Base-by-base conservation (phyloP, 2,888 invertebrate species). In the Eupithecia pulchellata region DNA sequence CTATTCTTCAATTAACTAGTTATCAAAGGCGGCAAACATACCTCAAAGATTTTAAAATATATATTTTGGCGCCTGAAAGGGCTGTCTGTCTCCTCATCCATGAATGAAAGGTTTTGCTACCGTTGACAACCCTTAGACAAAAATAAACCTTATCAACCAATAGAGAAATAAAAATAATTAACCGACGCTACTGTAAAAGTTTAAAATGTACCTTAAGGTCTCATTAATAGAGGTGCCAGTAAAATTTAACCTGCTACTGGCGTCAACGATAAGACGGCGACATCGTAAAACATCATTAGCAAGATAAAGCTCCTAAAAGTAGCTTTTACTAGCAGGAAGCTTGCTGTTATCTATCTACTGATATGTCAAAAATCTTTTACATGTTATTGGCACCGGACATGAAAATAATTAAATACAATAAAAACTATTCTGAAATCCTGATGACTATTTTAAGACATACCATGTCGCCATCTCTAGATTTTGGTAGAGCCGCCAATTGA, bases 241-340 rank as follows among this genome's bases (percentile, higher is more conserved):
- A 71, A 64, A 62, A 17, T 30, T 20, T 0, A 27, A 34, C 47
- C 14, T 84, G 92, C 92, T 92, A 92, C 93, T 82, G 93, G 89
- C 88, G 91, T 88, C 91, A 89, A 89, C 89, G 92, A 93, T 93
- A 92, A 92, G 85, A 81, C 82, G 85, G 87, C 80, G 81, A 84
- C 87, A 87, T 91, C 91, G 91, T 93, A 91, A 92, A 93, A 92
- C 91, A 93, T 93, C 93, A 92, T 93, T 93, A 93, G 92, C 87
- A 87, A 91, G 93, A 93, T 93, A 93, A 93, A 88, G 78, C 77
- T 80, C 88, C 88, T 89, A 90, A 93, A 92, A 87, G 87, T 86
- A 84, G 83, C 82, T 87, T 89, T 87, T 84, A 88, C 81, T 84
- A 83, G 82, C 80, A 89, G 91, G 91, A 89, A 91, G 74, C 73